Base-by-base conservation (phyloP, 2,888 invertebrate species). In the Bruchidius siliquastri region DNA sequence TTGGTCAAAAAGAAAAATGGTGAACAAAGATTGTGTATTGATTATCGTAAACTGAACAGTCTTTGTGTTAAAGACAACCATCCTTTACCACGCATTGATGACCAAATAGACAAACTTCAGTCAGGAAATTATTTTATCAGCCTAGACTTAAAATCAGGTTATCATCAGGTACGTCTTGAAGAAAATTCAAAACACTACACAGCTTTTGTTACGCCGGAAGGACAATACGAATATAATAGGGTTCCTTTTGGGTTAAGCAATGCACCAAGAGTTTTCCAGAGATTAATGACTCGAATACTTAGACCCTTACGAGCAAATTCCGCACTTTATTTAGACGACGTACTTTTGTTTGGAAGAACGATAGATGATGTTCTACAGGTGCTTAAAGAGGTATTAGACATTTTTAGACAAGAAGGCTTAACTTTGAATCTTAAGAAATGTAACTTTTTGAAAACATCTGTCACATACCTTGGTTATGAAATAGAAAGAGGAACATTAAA, bases 161-260 rank as follows among this genome's bases (percentile, higher is more conserved):
- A 79, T 67, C 74, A 79, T 69, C 77, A 79, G 70, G 72, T 79
- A 32, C 75, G 73, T 76, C 13, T 49, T 71, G 66, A 26, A 70
- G 76, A 79, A 76, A 20, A 69, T 6, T 75, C 75, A 3, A 78
- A 75, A 67, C 68, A 70, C 21, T 78, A 71, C 68, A 78, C 75
- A 0, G 73, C 78, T 20, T 77, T 78, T 32, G 78, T 78, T 22
- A 79, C 77, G 67, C 76, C 77, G 20, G 70, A 73, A 20, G 76
- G 77, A 13, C 77, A 79, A 30, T 78, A 74, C 70, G 78, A 79
- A 70, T 75, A 70, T 49, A 75, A 75, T 70, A 72, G 74, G 30
- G 72, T 75, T 13, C 77, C 74, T 21, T 79, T 79, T 75, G 79
- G 79, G n/a, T n/a, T n/a, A n/a, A n/a, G n/a, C n/a, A n/a, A n/a